Evolutionary conservation across 2,113 vertebrate genomes (phyloP), one percentile per base, ranked within the genome.

Genomic region (Okapia johnstoni): DNA sequence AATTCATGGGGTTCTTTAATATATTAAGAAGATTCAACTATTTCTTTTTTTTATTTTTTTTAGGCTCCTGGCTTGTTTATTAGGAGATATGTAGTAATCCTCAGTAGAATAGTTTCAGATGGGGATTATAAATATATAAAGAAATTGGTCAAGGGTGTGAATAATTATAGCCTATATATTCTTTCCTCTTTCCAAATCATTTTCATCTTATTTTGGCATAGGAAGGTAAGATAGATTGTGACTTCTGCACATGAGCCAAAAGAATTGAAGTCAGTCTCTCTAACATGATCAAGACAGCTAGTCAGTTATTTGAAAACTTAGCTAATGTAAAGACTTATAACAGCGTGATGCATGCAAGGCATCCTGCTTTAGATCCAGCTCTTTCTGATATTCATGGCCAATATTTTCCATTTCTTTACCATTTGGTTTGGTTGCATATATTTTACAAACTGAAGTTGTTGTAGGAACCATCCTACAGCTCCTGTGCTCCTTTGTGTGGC

Each of bases 281-380:
- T 33, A 40, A 81, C 17, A 14, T 52, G 28, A 90, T 40, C 15
- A 12, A 60, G 61, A 66, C 3, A 76, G 54, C 11, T 77, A 70
- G 21, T 55, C 57, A 85, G 15, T 91, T 96, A 86, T 92, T 88
- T 55, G 50, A 85, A 94, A 86, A 70, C 21, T 40, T 48, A 90
- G 70, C 36, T n/a, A 40, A 40, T 40, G 40, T 40, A 93, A 90
- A 52, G 28, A 9, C 14, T 88, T 77, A 16, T 8, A 73, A 61
- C 16, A 48, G 55, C 7, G 43, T 8, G 52, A 66, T 36, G 25
- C 21, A 19, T 23, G 52, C 30, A 57, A 73, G 84, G 73, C 11
- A n/a, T 50, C 21, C 83, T 89, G 77, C 87, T 63, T 76, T 48
- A 46, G 57, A 61, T 28, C 4, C 76, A 87, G 73, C 15, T 28